Evolutionary conservation across 2,888 invertebrate genomes (phyloP), one percentile per base, ranked within the genome.

Genomic region (Acanthosoma haemorrhoidale): DNA sequence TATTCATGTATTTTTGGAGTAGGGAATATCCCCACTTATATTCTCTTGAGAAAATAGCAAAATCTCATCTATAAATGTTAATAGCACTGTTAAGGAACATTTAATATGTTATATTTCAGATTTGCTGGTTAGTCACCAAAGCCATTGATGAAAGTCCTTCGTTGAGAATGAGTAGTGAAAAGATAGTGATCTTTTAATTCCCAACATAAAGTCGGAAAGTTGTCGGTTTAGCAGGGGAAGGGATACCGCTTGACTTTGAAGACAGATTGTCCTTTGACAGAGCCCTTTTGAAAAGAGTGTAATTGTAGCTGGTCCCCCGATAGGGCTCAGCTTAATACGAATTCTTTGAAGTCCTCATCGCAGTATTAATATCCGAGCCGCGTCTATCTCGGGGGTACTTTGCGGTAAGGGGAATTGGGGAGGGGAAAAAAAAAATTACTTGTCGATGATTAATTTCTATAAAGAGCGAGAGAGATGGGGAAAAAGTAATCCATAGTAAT

Each of bases 401-500:
- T 51, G 51, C 29, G 25, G 13, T 5, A 11, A 2, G n/a, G 18
- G 39, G 3, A 3, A 21, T 21, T 18, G 21, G 21, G 21, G 25
- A 25, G n/a, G 25, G n/a, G 3, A 4, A n/a, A 25, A 25, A 21
- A 21, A 21, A 51, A 51, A 51, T 51, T 51, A 51, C 51, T 43
- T 64, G 64, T 43, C 64, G 39, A 64, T 64, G 64, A 64, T 64
- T 64, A 64, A 64, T 64, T 64, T 64, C 43, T 39, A 64, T 64
- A 64, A 31, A 41, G 64, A 29, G 29, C 13, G 18, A 29, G 9
- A 15, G 21, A 61, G 61, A 61, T 39, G 32, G 60, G 60, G 29
- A 36, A 41, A 36, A 60, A 36, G 60, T 64, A 64, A 41, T 39
- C 64, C 64, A 18, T 8, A 25, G 41, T 64, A 64, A 64, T 64